phyloP scores from a whole-genome alignment of 1,140 invertebrate species.

The Diorhabda elongata region DNA sequence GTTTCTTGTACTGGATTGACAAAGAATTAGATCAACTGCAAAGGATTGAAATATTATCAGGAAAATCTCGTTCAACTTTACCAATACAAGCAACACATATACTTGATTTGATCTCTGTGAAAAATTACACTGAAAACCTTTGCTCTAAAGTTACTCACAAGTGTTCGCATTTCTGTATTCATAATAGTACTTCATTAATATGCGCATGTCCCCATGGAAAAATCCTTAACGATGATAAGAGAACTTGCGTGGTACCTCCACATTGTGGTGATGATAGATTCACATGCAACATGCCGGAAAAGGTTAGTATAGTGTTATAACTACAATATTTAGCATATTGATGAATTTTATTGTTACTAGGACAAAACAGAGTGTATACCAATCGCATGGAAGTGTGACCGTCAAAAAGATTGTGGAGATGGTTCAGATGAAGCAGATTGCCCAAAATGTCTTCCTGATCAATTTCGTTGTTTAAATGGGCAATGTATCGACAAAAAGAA shows the following conservation, averaged over 20 bases:
- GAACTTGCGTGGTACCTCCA: constrained; percentile 65
- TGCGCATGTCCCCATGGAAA: constrained; percentile 77
- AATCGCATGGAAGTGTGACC: constrained; percentile 77
- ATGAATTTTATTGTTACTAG: not conserved
- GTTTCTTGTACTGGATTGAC: constrained; percentile 46
- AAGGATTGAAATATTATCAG: constrained; percentile 40
- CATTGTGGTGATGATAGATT: constrained; percentile 75
- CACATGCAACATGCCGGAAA: constrained; percentile 58
- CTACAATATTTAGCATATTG: not conserved
- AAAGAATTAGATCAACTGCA: constrained; percentile 40
- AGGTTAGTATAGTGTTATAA: constrained; percentile 6
- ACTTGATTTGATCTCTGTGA: constrained; percentile 44
- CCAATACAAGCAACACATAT: constrained; percentile 38
- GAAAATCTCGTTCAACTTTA: constrained; percentile 38
- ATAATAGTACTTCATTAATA: constrained; percentile 46
- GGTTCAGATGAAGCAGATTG: constrained; percentile 77
- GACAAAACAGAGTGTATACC: constrained; percentile 74
- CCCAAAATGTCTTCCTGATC: constrained; percentile 57
- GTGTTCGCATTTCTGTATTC: constrained; percentile 70
- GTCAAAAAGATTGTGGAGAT: constrained; percentile 77
- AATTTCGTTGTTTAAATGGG: constrained; percentile 70
- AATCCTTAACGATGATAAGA: constrained; percentile 66
- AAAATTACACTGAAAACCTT: constrained; percentile 37
- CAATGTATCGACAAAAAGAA: constrained; percentile 67
- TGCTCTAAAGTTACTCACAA: constrained; percentile 37